Base-by-base conservation (phyloP, 2,113 vertebrate genomes). In the Trematomus loennbergii region DNA sequence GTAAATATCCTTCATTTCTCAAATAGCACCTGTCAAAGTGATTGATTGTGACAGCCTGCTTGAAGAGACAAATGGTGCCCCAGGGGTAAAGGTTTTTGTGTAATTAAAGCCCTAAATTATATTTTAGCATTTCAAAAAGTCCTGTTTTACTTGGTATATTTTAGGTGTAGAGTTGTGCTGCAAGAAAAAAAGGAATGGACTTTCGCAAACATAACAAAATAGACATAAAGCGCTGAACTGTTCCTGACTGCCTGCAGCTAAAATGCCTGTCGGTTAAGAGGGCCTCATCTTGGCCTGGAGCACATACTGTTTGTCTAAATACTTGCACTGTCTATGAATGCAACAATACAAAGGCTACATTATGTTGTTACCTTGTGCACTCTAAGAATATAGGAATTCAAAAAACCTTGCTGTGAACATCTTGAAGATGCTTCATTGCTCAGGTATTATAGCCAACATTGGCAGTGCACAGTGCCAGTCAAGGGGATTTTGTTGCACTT, bases 1-100 rank as follows among this genome's bases (percentile, higher is more conserved):
- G 70, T 80, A 82, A 79, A 82, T 75, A 67, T 77, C 72, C 60
- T 60, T 66, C 72, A 67, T 82, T 85, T 79, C 57, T 85, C 52
- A 81, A 79, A 87, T 79, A 74, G 62, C 58, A 64, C 63, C 55
- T 74, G 72, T 91, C 87, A 83, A 79, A 75, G 75, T 77, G 87
- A 89, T 82, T 85, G 46, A 87, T 62, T 65, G 57, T 72, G 53
- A 78, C 22, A 82, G 16, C 9, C 71, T 64, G 22, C 50, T 66
- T 55, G 4, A 71, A 58, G 13, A 16, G 22, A n/a, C 45, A 82
- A 25, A 72, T 33, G 54, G 43, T 73, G 43, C 63, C 54, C 55
- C 0, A n/a, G 50, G 40, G 12, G 4, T 33, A 8, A 73, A 75
- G 45, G 49, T 33, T 46, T 54, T 57, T 29, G 6, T 43, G 20